phyloP scores from a whole-genome alignment of 2,113 vertebrate species.

The Willisornis vidua region DNA sequence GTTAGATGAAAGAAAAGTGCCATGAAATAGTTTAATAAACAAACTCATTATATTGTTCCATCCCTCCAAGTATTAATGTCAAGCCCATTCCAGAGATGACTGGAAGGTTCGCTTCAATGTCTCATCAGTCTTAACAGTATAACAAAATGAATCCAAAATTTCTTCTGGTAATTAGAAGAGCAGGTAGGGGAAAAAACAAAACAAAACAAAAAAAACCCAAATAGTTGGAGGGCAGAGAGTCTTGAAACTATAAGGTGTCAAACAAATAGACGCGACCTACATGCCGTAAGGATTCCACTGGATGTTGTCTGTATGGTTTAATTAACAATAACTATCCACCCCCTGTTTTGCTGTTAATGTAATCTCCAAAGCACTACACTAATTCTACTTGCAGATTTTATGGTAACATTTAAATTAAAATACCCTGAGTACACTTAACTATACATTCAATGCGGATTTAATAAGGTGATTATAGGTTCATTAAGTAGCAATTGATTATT shows the following conservation, averaged over 20 bases:
- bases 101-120: neutral
- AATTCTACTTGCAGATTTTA: constrained; percentile 49
- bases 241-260: neutral
- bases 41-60: constrained; percentile 5
- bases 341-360: constrained; percentile 19
- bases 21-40: constrained; percentile 39
- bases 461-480: constrained; percentile 20
- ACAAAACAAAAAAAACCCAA: neutral
- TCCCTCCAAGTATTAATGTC: neutral
- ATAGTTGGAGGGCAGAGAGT: neutral
- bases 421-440: constrained; percentile 14
- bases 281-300: neutral
- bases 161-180: neutral
- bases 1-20: neutral
- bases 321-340: constrained; percentile 36
- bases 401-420: constrained; percentile 40
- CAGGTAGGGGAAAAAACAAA: accelerated
- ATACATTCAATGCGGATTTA: neutral
- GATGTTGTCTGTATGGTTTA: neutral
- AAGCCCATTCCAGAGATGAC: neutral
- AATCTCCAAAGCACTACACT: constrained; percentile 13
- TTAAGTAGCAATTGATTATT: constrained; percentile 38
- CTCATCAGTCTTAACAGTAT: neutral
- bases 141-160: neutral
- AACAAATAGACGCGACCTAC: neutral